Evolutionary conservation across 2,797 vertebrate genomes (phyloP).

Genomic region (Zalophus californianus): DNA sequence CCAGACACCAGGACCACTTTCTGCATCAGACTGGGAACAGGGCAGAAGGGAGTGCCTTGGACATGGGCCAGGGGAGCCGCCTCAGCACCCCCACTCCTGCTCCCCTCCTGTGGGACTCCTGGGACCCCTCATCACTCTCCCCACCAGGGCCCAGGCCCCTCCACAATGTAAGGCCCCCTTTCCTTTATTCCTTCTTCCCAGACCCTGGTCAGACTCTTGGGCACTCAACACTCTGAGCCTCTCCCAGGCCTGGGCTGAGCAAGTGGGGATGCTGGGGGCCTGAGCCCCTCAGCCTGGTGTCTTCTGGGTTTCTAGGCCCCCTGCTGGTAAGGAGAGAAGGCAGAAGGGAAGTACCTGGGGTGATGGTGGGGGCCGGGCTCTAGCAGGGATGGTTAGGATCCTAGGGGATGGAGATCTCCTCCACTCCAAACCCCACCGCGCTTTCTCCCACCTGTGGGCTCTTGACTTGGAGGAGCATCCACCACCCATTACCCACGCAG

Average conservation of each 20-base stretch:
- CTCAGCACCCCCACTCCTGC: rapidly evolving
- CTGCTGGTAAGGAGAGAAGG: not conserved
- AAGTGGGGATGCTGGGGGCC: not conserved
- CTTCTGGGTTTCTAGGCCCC: not conserved
- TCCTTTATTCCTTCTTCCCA: not conserved
- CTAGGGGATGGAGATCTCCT: not conserved
- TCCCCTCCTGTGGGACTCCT: not conserved
- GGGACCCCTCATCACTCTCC: not conserved
- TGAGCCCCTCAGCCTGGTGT: too few relatives aligned
- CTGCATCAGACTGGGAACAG: not conserved
- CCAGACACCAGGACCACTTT: not conserved
- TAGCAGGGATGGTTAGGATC: not conserved
- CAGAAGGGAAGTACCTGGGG: not conserved
- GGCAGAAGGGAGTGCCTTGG: not conserved
- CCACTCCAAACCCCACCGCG: too few relatives aligned
- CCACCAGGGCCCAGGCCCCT: not conserved
- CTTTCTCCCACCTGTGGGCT: not conserved
- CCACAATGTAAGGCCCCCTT: not conserved
- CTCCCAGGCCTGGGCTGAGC: not conserved
- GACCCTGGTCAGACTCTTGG: not conserved
- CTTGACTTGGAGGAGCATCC: rapidly evolving
- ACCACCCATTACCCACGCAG: not conserved
- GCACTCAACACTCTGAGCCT: rapidly evolving
- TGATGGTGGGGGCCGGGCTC: rapidly evolving
- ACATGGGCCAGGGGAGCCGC: rapidly evolving